Evolutionary conservation across 2,888 invertebrate genomes (phyloP), one percentile per base, ranked within the genome.

Genomic region (Tricholauxania praeusta): DNA sequence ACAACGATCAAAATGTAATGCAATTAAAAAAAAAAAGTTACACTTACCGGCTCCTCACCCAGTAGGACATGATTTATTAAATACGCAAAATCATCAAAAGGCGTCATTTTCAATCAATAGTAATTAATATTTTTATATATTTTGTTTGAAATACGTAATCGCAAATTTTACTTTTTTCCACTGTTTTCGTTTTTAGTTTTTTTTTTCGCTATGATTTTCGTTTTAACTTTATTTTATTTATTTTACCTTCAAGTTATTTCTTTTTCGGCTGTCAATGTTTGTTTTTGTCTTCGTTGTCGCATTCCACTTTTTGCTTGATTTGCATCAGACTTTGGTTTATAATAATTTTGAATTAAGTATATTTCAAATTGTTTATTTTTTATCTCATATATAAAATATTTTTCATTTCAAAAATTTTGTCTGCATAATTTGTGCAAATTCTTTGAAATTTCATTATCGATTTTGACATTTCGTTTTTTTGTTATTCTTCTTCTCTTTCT

Each of bases 61-160:
- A 90, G 83, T 73, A 91, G 84, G 73, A 91, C 89, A 82, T 90
- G 89, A 84, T 91, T 91, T 71, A 91, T 86, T 70, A 91, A 84
- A 85, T 90, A 90, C 75, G 90, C 87, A 82, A 91, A 90, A 82
- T 91, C 90, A 83, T 91, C 91, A 77, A 90, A 88, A 72, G 90
- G 90, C 78, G 90, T 89, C 89, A 90, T 90, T 75, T 65, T 7
- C 19, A 48, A 49, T 52, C 49, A 14, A 15, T 47, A 59, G 12
- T 53, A 55, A 12, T 2, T 39, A 22, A 14, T 39, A 28, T 19
- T 70, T n/a, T 70, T 62, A 7, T 19, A 17, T 39, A 10, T 39
- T 39, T 39, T 39, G 8, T 39, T 39, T 39, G 39, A 39, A 39
- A n/a, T n/a, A n/a, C n/a, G 3, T 32, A 32, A 32, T 32, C 32